Base-by-base conservation (phyloP, 2,113 vertebrate species). In the Rhabdomys dilectus region DNA sequence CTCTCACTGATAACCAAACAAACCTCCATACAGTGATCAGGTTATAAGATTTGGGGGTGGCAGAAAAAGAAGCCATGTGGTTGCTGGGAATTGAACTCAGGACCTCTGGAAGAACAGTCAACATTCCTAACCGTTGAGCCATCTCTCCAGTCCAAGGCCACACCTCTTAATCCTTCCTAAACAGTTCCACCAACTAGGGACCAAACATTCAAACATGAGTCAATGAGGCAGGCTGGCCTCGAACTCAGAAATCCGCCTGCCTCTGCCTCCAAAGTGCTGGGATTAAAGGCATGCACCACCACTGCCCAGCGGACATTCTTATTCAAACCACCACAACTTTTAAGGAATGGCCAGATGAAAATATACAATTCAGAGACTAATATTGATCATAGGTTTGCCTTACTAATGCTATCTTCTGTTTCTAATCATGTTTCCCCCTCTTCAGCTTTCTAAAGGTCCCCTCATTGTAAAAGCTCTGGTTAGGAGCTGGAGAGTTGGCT, bases 1-100 rank as follows among this genome's bases (percentile, higher is more conserved):
- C 78, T 87, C 68, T 88, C 73, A 75, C 29, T 78, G 88, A 76
- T 85, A 73, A 64, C 16, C 36, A 76, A 92, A 93, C 92, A 13
- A 91, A 73, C 36, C 16, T 31, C 85, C 48, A 80, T 60, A 42
- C n/a, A 93, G 36, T 56, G 86, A 93, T n/a, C n/a, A 72, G 24
- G 34, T 5, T 66, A 76, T 68, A 66, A 77, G 81, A 45, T 42
- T 88, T 56, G 77, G 10, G 17, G 84, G 6, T 53, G 85, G 31
- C 6, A 8, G 51, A 51, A 56, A 21, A 82, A 42, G 39, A 92
- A 92, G 39, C 15, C 84, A 56, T 56, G 56, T 56, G 15, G 56
- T 56, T 17, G 56, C 56, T 56, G 56, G 56, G 56, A 56, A 56
- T 56, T 16, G 56, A 56, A 56, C 56, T 56, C 56, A 17, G 56